Percentiles rank a stretch among this genome's conserved stretches.
Evolutionary conservation across 2,888 invertebrate genomes (phyloP).

Genomic region (Drosophila maculinotata): DNA sequence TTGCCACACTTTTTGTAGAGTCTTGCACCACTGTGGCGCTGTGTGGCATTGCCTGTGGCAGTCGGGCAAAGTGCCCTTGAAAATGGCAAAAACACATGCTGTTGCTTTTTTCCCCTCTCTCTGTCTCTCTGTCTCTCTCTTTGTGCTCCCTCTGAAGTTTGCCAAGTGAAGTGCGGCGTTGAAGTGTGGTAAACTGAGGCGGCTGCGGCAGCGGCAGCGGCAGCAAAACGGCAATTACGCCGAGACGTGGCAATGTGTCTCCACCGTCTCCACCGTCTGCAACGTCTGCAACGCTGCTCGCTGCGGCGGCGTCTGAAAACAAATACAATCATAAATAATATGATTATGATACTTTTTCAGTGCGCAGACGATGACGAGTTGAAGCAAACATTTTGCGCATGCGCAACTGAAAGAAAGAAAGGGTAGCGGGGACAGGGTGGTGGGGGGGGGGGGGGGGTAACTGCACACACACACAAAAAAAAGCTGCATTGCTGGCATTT

Average conservation of each 20-base stretch:
- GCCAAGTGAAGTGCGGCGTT: slow-evolving; percentile 13
- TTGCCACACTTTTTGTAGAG: neutral
- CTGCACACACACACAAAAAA: too few relatives aligned
- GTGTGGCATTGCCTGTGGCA: slow-evolving; percentile 20
- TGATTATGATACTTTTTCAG: slow-evolving; percentile 74
- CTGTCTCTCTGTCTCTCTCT: neutral
- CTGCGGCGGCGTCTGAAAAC: slow-evolving; percentile 53
- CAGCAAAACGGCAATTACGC: slow-evolving; percentile 72
- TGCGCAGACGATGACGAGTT: slow-evolving; percentile 12
- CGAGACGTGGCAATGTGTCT: slow-evolving; percentile 63
- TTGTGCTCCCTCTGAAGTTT: too few relatives aligned
- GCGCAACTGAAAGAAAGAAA: slow-evolving; percentile 23
- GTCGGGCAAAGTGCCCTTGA: slow-evolving; percentile 62
- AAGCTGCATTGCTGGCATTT: too few relatives aligned
- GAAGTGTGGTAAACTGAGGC: slow-evolving; percentile 18
- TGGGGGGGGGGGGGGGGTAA: neutral
- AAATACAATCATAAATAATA: slow-evolving; percentile 79
- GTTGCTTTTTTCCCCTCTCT: slow-evolving; percentile 10
- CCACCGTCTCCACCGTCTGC: slow-evolving; percentile 28
- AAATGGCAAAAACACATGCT: slow-evolving; percentile 73
- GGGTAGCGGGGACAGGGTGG: neutral
- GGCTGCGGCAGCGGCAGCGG: slow-evolving; percentile 11
- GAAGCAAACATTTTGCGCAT: slow-evolving; percentile 45
- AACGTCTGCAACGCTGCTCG: slow-evolving; percentile 19
- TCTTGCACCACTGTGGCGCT: slow-evolving; percentile 35